phyloP scores from a whole-genome alignment of 2,888 invertebrate genomes.

The Caenorhabditis plicata region DNA sequence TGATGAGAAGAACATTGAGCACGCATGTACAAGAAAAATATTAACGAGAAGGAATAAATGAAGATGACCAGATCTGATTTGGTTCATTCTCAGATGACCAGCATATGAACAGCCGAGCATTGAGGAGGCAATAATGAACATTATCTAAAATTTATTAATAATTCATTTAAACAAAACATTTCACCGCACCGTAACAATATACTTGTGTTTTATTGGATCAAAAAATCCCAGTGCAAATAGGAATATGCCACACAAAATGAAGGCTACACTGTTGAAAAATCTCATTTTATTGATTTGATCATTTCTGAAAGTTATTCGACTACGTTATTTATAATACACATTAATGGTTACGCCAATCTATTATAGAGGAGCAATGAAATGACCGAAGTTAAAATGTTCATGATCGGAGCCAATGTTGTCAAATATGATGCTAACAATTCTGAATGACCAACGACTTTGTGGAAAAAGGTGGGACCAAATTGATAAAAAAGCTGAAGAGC shows the following conservation, averaged over 20 bases:
- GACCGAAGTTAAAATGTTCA: constrained; percentile 23
- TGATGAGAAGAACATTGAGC: constrained; percentile 40
- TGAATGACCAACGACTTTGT: constrained; percentile 38
- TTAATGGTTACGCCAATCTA: constrained; percentile 26
- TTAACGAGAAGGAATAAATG: constrained; percentile 47
- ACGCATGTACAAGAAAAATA: constrained; percentile 36
- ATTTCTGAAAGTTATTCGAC: constrained; percentile 23
- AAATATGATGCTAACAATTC: constrained; percentile 27
- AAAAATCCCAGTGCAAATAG: constrained; percentile 37
- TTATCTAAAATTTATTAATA: constrained; percentile 11
- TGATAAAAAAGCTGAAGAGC: constrained; percentile 46
- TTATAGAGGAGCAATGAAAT: constrained; percentile 17
- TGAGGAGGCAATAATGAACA: constrained; percentile 40
- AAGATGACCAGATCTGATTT: constrained; percentile 38
- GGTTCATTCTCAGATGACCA: constrained; percentile 38
- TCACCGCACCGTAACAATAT: constrained; percentile 21
- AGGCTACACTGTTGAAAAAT: constrained; percentile 42
- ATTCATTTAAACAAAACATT: no score
- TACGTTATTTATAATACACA: background rate
- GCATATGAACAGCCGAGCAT: constrained; percentile 41
- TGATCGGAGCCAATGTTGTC: constrained; percentile 26
- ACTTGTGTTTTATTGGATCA: constrained; percentile 30
- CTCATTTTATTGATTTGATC: constrained; percentile 36
- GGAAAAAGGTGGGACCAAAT: constrained; percentile 44
- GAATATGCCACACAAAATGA: constrained; percentile 38